Percentiles rank a stretch among this genome's conserved stretches.
Evolutionary conservation across 1,140 invertebrate species (phyloP).

Genomic region (Gonioctena quinquepunctata): DNA sequence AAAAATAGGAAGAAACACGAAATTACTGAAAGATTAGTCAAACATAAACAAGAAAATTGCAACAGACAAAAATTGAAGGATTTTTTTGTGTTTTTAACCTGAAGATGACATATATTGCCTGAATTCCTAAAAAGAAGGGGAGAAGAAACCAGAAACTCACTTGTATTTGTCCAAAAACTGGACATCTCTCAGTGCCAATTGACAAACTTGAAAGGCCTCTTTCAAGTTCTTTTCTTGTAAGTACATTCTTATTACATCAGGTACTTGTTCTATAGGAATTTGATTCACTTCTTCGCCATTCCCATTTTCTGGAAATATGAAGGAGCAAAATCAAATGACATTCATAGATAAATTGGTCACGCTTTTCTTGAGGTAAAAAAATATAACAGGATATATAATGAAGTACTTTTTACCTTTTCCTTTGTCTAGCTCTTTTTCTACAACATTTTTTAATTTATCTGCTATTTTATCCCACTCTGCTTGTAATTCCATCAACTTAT

Average conservation of each 20-base stretch:
- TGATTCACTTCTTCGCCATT: slow-evolving; percentile 23
- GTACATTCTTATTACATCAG: slow-evolving; percentile 32
- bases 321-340: too few species aligned
- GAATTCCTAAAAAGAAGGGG: too few species aligned
- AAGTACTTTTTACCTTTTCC: slow-evolving; percentile 19
- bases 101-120: too few species aligned
- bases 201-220: slow-evolving; percentile 38
- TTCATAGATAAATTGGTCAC: too few species aligned
- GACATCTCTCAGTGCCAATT: slow-evolving; percentile 15
- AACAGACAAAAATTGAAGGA: too few species aligned
- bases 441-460: slow-evolving; percentile 26
- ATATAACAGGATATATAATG: too few species aligned
- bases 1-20: too few species aligned
- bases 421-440: slow-evolving; percentile 34
- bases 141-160: too few species aligned
- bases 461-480: slow-evolving; percentile 36
- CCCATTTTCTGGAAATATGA: not conserved
- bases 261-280: slow-evolving; percentile 8
- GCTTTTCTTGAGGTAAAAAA: too few species aligned
- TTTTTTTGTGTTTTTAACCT: too few species aligned
- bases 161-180: slow-evolving; percentile 26
- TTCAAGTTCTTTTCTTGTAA: slow-evolving; percentile 34
- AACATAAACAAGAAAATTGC: too few species aligned
- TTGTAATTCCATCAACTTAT: slow-evolving; percentile 35
- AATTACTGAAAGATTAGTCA: too few species aligned